Percentiles rank a stretch among this genome's conserved stretches.
Conservation (phyloP, 2,888 invertebrate genomes). For the Philopedon plagiatum region DNA sequence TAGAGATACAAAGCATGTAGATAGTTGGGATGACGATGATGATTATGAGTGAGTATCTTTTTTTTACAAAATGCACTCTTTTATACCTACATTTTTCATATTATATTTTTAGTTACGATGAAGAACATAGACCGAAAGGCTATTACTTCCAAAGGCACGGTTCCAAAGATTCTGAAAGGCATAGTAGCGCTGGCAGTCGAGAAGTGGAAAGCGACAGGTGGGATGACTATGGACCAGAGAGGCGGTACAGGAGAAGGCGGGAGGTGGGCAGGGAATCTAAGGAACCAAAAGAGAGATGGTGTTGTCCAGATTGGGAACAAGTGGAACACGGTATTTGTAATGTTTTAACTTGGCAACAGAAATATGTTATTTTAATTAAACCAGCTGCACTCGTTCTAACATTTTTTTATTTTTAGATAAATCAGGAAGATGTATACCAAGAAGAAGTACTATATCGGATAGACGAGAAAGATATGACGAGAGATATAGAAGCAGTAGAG, state of each 20-base stretch:
- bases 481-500: constrained; percentile 64
- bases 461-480: constrained; percentile 67
- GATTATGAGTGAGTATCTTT: constrained; percentile 76
- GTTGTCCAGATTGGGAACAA: constrained; percentile 72
- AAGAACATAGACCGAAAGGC: constrained; percentile 62
- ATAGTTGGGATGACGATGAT: constrained; percentile 77
- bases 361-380: too few species aligned
- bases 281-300: constrained; percentile 64
- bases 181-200: constrained; percentile 55
- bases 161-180: constrained; percentile 60
- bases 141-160: constrained; percentile 61
- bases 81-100: too few species aligned
- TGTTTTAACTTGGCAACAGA: too few species aligned
- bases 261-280: constrained; percentile 62
- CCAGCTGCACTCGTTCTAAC: constrained; percentile 1
- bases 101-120: constrained; percentile 65
- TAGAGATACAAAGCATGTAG: constrained; percentile 71
- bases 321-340: constrained; percentile 66
- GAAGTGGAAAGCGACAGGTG: constrained; percentile 60
- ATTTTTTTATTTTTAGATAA: constrained; percentile 56
- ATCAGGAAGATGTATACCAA: constrained; percentile 59
- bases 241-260: constrained; percentile 61
- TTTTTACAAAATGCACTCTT: too few species aligned
- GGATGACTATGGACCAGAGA: constrained; percentile 57
- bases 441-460: constrained; percentile 59